These are phyloP conservation scores for Coleophora deauratella DNA, from an alignment of 2,888 invertebrate species.

Conservation along the genomic window DNA sequence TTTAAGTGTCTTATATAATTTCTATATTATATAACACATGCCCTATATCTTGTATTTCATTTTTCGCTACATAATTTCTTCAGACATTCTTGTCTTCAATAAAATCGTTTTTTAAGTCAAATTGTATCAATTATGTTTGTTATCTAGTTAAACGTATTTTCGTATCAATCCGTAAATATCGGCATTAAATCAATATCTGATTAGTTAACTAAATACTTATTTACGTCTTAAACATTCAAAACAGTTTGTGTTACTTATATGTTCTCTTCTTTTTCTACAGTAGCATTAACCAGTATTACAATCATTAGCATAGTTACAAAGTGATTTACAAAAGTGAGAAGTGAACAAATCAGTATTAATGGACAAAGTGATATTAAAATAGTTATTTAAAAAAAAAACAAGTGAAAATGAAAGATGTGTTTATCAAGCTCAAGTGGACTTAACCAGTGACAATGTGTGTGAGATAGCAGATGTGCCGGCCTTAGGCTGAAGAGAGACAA, in stretches of 20 bases:
- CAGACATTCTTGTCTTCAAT: not conserved
- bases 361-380: conserved; percentile 24
- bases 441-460: conserved; percentile 44
- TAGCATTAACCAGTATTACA: not conserved
- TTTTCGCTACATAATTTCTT: not conserved
- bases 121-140: no score
- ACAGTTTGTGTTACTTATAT: no score
- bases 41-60: not conserved
- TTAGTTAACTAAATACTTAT: no score
- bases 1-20: conserved; percentile 5
- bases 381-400: conserved; percentile 25
- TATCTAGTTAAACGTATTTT: not conserved
- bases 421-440: conserved; percentile 28
- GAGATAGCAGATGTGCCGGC: conserved; percentile 52
- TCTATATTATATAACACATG: not conserved
- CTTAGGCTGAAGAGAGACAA: conserved; percentile 46
- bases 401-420: conserved; percentile 26
- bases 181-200: no score
- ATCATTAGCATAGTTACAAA: not conserved
- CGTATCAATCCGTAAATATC: not conserved
- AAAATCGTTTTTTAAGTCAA: no score
- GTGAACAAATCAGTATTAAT: conserved; percentile 20
- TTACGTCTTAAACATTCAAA: no score
- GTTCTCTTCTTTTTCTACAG: no score
- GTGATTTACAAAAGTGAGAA: no score